phyloP scores from a whole-genome alignment of 1,140 invertebrate species.

The Scylla paramamosain region DNA sequence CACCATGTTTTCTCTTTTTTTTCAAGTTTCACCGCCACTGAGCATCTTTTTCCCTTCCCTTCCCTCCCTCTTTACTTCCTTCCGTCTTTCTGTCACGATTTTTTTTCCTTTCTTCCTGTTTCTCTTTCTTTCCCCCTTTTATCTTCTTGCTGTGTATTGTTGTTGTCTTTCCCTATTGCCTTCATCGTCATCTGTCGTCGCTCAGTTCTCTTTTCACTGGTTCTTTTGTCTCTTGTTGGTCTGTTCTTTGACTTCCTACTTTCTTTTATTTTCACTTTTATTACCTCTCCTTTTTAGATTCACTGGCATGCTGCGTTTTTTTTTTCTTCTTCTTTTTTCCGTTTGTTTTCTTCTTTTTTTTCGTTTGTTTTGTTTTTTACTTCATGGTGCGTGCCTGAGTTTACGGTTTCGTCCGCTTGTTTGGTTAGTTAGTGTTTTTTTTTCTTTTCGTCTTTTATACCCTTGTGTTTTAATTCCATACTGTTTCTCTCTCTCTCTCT shows the following conservation, averaged over 20 bases:
- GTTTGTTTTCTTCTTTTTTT: neutral
- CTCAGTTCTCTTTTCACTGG: too few species aligned
- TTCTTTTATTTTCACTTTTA: too few species aligned
- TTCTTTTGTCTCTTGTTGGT: too few species aligned
- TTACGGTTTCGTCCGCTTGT: neutral
- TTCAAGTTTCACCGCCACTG: too few species aligned
- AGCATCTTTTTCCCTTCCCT: neutral
- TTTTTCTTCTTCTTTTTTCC: neutral
- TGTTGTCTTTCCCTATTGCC: neutral
- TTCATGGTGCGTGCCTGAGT: too few species aligned
- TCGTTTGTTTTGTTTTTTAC: neutral
- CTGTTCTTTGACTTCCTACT: too few species aligned
- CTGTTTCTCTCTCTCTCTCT: neutral
- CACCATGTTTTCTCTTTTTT: too few species aligned
- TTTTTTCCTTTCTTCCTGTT: neutral
- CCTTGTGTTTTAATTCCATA: too few species aligned
- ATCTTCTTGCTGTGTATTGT: too few species aligned
- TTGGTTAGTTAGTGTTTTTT: neutral
- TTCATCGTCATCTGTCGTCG: neutral
- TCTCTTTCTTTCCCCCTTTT: too few species aligned
- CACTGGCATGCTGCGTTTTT: neutral
- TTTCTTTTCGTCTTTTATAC: neutral
- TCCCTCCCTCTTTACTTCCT: neutral
- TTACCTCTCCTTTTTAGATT: too few species aligned
- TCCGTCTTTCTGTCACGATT: slow-evolving; percentile 16